Evolutionary conservation across 2,113 vertebrate genomes (phyloP), one percentile per base, ranked within the genome.

Genomic region (Campylomormyrus numenius): DNA sequence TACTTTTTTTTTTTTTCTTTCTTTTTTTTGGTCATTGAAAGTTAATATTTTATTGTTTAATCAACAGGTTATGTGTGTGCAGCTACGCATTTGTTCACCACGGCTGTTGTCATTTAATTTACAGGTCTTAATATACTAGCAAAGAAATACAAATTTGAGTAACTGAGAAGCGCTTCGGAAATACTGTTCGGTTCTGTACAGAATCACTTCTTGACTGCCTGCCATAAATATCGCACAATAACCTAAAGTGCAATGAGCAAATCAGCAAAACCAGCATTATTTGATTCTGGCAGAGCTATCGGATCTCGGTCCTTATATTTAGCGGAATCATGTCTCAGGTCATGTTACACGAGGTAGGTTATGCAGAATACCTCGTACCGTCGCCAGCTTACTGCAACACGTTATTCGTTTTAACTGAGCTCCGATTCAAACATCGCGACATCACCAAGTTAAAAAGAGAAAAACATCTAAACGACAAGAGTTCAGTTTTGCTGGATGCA

Each of bases 231-330:
- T 93, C 91, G 92, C 91, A 96, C 93, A 94, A 94, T 93, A 70
- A 27, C 62, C 9, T 11, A 91, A 95, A 95, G 92, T 92, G 94
- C 96, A 96, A 96, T 95, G 95, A 96, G 94, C 94, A 95, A 96
- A 97, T 96, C 96, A 95, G 95, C 97, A 94, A 94, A 97, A 94
- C 94, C 91, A 93, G 92, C 96, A 95, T 95, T 80, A 35, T 42
- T 94, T 95, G 95, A 94, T 94, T 95, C 95, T 95, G 95, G 95
- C 96, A 93, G 92, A 92, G 94, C 93, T 95, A 88, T 92, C 92
- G 95, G 93, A 91, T 94, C 94, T 94, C 94, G 95, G 88, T 95
- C 95, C 95, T 39, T 77, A 77, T 77, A 77, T 66, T n/a, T 66
- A 27, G n/a, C 10, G 58, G 58, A 66, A 27, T 27, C n/a, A 27